A percentile compares a stretch with the other conserved stretches of the same genome.
These are phyloP conservation scores for Heliconius aoede DNA, from an alignment of 2,888 invertebrate species.

Conservation along the genomic window DNA sequence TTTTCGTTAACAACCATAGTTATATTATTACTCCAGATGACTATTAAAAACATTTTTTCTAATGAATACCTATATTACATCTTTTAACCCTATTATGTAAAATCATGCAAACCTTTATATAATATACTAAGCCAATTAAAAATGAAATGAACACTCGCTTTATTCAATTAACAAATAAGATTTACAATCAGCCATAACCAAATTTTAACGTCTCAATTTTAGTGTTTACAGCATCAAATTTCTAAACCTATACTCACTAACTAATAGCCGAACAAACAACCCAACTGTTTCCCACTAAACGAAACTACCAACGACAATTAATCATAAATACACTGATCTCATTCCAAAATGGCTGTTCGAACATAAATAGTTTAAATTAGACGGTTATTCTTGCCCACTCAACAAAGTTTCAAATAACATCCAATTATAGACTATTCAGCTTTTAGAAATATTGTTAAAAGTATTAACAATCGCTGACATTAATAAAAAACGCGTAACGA, in stretches of 20 bases:
- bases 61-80: background rate
- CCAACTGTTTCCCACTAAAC: slow-evolving; percentile 28
- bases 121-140: background rate
- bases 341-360: slow-evolving; percentile 71
- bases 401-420: slow-evolving; percentile 82
- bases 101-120: background rate
- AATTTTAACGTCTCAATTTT: slow-evolving; percentile 24
- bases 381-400: slow-evolving; percentile 70
- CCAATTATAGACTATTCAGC: slow-evolving; percentile 83
- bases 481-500: slow-evolving; percentile 78
- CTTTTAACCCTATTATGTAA: background rate
- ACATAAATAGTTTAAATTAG: slow-evolving; percentile 71
- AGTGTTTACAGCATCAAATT: slow-evolving; percentile 21
- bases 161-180: background rate
- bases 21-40: too few species aligned
- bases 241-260: slow-evolving; percentile 13
- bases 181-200: slow-evolving; percentile 8
- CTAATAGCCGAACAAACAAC: slow-evolving; percentile 28
- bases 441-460: slow-evolving; percentile 73
- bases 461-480: slow-evolving; percentile 77
- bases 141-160: background rate
- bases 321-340: slow-evolving; percentile 72
- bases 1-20: background rate
- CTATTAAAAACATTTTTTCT: background rate
- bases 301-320: slow-evolving; percentile 58